A percentile compares a stretch with the other conserved stretches of the same genome.
These are phyloP conservation scores for Orthosia cruda DNA, from an alignment of 2,888 invertebrate species.

Conservation along the genomic window DNA sequence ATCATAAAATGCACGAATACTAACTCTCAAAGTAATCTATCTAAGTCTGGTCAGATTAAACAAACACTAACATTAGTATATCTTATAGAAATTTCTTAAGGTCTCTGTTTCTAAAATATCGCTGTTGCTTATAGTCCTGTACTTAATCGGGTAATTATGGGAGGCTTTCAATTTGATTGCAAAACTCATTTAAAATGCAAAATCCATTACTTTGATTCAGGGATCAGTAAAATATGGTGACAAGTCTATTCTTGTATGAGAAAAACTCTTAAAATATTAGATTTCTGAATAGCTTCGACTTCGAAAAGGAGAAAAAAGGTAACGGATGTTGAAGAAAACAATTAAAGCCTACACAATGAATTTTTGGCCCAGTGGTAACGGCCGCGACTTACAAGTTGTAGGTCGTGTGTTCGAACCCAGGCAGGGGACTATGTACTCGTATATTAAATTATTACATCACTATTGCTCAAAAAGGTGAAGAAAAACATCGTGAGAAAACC, in stretches of 20 bases:
- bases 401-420: no score
- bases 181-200: conserved; percentile 36
- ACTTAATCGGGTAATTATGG: conserved; percentile 49
- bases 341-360: no score
- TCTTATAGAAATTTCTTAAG: conserved; percentile 24
- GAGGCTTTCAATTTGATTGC: conserved; percentile 47
- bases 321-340: no score
- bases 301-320: neutral
- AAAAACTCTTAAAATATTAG: neutral
- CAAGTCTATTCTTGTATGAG: neutral
- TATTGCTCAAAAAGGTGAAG: no score
- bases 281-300: neutral
- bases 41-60: conserved; percentile 51
- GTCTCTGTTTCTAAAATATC: conserved; percentile 40
- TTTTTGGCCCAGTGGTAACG: no score
- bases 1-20: no score
- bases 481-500: no score
- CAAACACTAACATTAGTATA: conserved; percentile 59
- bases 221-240: neutral
- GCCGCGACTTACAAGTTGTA: no score
- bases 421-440: no score
- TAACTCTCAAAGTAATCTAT: conserved; percentile 58
- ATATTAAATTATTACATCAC: no score
- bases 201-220: conserved; percentile 4
- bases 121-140: neutral